Percentiles rank a stretch among this genome's conserved stretches.
Conservation (phyloP, 1,140 invertebrate species). For the Drosophila pectinifera region DNA sequence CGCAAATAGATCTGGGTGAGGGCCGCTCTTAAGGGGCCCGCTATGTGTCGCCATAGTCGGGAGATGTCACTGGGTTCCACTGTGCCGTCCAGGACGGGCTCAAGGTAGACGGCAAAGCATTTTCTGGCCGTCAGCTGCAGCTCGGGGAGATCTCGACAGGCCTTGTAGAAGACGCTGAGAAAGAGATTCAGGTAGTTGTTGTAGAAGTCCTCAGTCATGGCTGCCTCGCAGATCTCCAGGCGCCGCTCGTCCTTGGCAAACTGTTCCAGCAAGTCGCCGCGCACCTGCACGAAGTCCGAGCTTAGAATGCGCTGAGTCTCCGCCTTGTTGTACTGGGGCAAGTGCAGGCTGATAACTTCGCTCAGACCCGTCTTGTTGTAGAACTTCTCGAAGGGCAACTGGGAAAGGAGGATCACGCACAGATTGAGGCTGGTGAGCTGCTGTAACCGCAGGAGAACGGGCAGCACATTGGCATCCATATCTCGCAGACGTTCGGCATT, state of each 20-base stretch:
- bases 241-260: conserved; percentile 11
- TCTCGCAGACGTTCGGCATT: conserved; percentile 91
- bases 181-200: conserved; percentile 92
- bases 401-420: conserved; percentile 91
- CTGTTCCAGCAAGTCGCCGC: conserved; percentile 24
- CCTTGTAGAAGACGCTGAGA: conserved; percentile 91
- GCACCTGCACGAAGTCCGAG: conserved; percentile 80
- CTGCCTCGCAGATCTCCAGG: conserved; percentile 43
- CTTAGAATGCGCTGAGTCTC: conserved; percentile 91
- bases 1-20: conserved; percentile 92
- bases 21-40: conserved; percentile 90
- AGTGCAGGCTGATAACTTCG: conserved; percentile 91
- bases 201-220: conserved; percentile 88
- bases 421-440: conserved; percentile 91
- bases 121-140: conserved; percentile 89
- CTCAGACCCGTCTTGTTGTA: conserved; percentile 88
- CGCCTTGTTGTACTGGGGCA: conserved; percentile 92
- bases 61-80: conserved; percentile 87
- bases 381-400: conserved; percentile 93
- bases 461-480: conserved; percentile 90
- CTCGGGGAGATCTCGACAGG: conserved; percentile 93
- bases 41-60: conserved; percentile 92
- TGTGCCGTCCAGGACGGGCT: conserved; percentile 88
- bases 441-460: conserved; percentile 89
- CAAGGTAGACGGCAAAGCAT: conserved; percentile 90